Evolutionary conservation across 2,113 vertebrate genomes (phyloP), one percentile per base, ranked within the genome.

Genomic region (Chroicocephalus ridibundus): DNA sequence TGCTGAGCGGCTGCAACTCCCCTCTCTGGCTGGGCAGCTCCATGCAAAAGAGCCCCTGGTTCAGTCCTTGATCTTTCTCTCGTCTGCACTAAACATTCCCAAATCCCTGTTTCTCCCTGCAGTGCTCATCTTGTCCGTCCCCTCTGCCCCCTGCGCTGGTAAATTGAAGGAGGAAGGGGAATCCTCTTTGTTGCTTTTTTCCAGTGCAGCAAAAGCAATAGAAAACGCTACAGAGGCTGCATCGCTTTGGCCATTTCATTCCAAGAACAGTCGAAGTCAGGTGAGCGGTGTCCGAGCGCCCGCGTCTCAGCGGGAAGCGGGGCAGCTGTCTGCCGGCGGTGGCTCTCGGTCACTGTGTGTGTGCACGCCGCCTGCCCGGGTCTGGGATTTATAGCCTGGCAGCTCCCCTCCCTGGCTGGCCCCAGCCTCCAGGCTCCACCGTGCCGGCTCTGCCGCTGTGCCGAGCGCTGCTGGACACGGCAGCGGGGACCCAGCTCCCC

Each of bases 321-420:
- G 5, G 40, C 0, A 5, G 46, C 71, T 3, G 46, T 8, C 14
- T 40, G 70, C 42, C 1, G 0, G 74, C 4, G 1, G 38, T 15
- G 19, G 54, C 62, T 68, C 76, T 51, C 2, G 4, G 20, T 17
- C 3, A 4, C 83, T 1, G 11, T 14, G 44, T 5, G 47, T 26
- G 49, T 13, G 27, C 58, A 12, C 4, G 9, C 68, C 7, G 7
- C 13, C 21, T 11, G 19, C 49, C 83, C 3, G 1, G 51, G 5
- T 61, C 51, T 31, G 95, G 70, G 52, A 64, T 97, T 96, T 97
- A 95, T 96, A 88, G 6, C 55, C 66, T 2, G 40, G 36, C 77
- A 81, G 93, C 82, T 91, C 82, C 88, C 86, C 75, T 38, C 68
- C 70, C 46, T 0, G 68, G 17, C 75, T 71, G 86, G 79, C 82